phyloP scores from a whole-genome alignment of 2,797 vertebrate species.

The Odontamblyopus rebecca region DNA sequence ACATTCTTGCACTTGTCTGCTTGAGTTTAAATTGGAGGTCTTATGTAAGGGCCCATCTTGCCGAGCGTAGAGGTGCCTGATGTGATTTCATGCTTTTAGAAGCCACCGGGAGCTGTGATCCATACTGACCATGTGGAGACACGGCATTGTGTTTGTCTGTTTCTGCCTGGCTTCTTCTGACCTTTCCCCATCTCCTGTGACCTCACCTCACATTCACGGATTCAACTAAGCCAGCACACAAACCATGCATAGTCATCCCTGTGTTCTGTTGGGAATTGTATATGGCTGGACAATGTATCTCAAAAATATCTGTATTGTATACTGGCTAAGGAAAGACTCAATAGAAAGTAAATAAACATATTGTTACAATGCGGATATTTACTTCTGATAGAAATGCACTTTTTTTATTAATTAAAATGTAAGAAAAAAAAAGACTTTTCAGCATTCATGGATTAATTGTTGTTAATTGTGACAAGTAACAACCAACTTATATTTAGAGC shows the following conservation, averaged over 20 bases:
- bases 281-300: not conserved
- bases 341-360: too few relatives aligned
- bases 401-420: too few relatives aligned
- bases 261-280: not conserved
- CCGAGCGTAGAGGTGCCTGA: slow-evolving; percentile 43
- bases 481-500: too few relatives aligned
- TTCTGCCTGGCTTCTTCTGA: slow-evolving; percentile 53
- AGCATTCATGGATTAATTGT: too few relatives aligned
- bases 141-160: slow-evolving; percentile 22
- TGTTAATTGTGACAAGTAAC: too few relatives aligned
- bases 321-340: too few relatives aligned
- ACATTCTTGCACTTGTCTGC: slow-evolving; percentile 15
- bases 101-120: slow-evolving; percentile 42
- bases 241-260: slow-evolving; percentile 1
- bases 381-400: too few relatives aligned
- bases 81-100: slow-evolving; percentile 54
- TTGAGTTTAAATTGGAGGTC: slow-evolving; percentile 44
- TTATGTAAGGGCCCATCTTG: slow-evolving; percentile 40
- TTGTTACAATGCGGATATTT: too few relatives aligned
- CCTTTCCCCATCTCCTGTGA: slow-evolving; percentile 51
- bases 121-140: slow-evolving; percentile 38
- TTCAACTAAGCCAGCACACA: slow-evolving; percentile 43
- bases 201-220: slow-evolving; percentile 44
- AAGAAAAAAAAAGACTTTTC: too few relatives aligned
- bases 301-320: not conserved